Evolutionary conservation across 2,797 vertebrate genomes (phyloP).

Genomic region (Lagorchestes hirsutus): DNA sequence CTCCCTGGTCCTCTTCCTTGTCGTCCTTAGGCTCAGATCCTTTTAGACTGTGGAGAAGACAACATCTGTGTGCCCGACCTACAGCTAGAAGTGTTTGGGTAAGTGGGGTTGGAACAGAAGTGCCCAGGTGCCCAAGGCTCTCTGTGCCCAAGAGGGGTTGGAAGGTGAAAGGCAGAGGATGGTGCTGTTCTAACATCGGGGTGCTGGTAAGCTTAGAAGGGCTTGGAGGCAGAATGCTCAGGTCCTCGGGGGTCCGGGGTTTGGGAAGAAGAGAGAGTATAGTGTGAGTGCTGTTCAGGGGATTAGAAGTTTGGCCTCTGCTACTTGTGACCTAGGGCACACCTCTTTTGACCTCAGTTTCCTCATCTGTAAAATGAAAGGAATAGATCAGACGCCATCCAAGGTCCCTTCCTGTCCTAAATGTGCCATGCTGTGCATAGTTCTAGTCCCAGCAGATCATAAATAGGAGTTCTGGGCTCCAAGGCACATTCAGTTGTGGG

Average conservation of each 20-base stretch:
- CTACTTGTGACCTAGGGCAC: background rate
- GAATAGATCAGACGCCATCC: background rate
- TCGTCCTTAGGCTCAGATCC: slow-evolving; percentile 91
- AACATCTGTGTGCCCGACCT: slow-evolving; percentile 96
- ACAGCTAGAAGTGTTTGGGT: slow-evolving; percentile 92
- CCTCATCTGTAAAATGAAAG: background rate
- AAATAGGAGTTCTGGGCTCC: background rate
- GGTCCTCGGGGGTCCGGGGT: background rate
- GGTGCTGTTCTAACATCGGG: background rate
- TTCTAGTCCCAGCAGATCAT: background rate
- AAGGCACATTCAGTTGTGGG: background rate
- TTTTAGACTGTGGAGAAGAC: slow-evolving; percentile 95
- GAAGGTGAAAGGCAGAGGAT: background rate
- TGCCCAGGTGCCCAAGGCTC: background rate
- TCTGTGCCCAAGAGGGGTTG: too few relatives aligned
- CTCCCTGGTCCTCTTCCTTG: background rate
- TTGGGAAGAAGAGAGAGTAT: background rate
- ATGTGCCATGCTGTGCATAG: background rate
- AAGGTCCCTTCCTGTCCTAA: background rate
- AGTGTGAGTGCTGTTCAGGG: background rate
- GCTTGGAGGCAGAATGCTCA: background rate
- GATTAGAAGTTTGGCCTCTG: background rate
- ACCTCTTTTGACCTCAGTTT: slow-evolving; percentile 17
- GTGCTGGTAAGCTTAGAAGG: background rate
- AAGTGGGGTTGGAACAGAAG: slow-evolving; percentile 70